A percentile compares a stretch with the other conserved stretches of the same genome.
phyloP scores from a whole-genome alignment of 2,113 vertebrate species.

The Rhinoderma darwinii region DNA sequence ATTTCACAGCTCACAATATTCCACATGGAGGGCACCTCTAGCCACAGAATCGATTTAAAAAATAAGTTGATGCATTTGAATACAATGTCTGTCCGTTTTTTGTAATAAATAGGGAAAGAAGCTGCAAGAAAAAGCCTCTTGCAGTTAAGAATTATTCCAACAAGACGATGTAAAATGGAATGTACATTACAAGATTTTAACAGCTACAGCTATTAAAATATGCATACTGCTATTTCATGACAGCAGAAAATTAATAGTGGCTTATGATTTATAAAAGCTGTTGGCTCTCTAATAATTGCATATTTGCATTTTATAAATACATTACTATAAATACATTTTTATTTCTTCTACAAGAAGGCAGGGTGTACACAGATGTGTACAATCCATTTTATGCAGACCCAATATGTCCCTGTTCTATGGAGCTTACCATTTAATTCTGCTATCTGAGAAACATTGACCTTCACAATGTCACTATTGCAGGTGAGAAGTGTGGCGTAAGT shows the following conservation, averaged over 20 bases:
- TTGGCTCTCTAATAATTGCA: constrained; percentile 41
- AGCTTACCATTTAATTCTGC: constrained; percentile 41
- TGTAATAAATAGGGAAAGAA: constrained; percentile 85
- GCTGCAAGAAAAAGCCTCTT: constrained; percentile 80
- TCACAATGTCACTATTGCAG: constrained; percentile 12
- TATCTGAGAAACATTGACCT: constrained; percentile 13
- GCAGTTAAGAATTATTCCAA: constrained; percentile 81
- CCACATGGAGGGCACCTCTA: constrained; percentile 86
- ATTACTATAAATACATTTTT: constrained; percentile 55
- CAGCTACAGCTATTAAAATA: constrained; percentile 75
- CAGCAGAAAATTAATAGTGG: constrained; percentile 77
- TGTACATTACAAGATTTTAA: constrained; percentile 74
- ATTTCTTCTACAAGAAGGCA: background rate
- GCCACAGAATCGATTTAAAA: constrained; percentile 84
- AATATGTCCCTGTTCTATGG: constrained; percentile 30
- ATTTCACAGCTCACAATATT: constrained; percentile 75
- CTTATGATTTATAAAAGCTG: constrained; percentile 74
- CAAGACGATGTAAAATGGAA: constrained; percentile 77
- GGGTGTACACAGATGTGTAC: constrained; percentile 40
- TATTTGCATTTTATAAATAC: constrained; percentile 50
- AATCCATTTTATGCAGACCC: constrained; percentile 34
- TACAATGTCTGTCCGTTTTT: constrained; percentile 83
- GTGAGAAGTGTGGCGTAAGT: background rate
- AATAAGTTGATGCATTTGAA: constrained; percentile 82
- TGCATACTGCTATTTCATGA: constrained; percentile 74